phyloP scores from a whole-genome alignment of 2,797 vertebrate genomes.

The Cynopterus sphinx region DNA sequence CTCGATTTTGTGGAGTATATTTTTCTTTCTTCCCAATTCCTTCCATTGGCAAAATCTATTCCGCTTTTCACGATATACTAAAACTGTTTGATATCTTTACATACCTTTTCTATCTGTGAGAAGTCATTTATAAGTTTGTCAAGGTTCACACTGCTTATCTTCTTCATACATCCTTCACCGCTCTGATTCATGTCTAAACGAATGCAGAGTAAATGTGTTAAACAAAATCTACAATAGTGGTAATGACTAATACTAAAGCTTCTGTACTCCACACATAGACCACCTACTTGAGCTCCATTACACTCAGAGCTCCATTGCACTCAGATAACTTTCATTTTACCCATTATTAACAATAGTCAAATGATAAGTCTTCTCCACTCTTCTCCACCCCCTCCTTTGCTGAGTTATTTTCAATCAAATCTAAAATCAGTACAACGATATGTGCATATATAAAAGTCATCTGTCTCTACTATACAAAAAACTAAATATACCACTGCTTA shows the following conservation, averaged over 20 bases:
- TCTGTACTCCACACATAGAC: neutral
- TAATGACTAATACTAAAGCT: neutral
- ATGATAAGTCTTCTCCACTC: neutral
- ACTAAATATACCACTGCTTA: neutral
- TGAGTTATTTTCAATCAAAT: conserved; percentile 16
- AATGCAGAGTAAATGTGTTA: conserved; percentile 3
- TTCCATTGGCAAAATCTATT: conserved; percentile 6
- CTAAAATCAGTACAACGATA: conserved; percentile 16
- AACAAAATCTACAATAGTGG: neutral
- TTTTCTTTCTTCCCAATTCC: conserved; percentile 28
- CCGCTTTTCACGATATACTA: neutral
- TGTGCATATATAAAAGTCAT: neutral
- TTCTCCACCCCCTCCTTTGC: neutral
- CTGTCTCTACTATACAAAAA: neutral
- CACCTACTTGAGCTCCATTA: neutral
- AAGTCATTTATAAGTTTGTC: conserved; percentile 90
- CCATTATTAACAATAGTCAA: neutral
- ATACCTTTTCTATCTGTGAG: conserved; percentile 91
- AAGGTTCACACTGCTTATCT: conserved; percentile 85
- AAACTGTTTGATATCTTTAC: conserved; percentile 13
- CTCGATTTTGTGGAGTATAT: neutral
- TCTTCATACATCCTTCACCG: conserved; percentile 75
- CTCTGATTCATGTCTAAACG: conserved; percentile 65
- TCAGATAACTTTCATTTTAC: neutral
- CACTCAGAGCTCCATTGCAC: neutral